phyloP scores from a whole-genome alignment of 1,140 invertebrate species.

The Protaetia brevitarsis region DNA sequence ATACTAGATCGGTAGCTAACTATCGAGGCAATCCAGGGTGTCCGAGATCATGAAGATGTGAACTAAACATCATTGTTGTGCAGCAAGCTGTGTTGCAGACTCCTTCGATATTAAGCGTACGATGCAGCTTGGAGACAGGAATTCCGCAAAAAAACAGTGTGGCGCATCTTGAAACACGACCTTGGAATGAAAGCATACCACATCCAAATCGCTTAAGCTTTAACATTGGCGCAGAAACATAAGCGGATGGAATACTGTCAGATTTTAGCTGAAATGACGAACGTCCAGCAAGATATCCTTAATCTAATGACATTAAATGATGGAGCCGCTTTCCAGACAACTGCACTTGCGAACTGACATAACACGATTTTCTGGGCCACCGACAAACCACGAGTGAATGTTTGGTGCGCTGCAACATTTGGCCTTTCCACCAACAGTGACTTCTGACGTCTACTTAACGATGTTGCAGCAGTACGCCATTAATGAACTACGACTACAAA shows the following conservation, averaged over 20 bases:
- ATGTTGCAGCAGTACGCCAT: slow-evolving; percentile 1
- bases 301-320: slow-evolving; percentile 1
- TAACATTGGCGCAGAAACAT: background rate
- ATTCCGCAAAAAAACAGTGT: background rate
- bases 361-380: background rate
- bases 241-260: background rate
- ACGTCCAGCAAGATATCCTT: background rate
- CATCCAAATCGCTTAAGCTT: too few species aligned
- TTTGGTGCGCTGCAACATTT: slow-evolving; percentile 1
- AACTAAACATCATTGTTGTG: too few species aligned
- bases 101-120: background rate
- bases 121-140: background rate
- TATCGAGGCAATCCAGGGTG: background rate
- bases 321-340: slow-evolving; percentile 22
- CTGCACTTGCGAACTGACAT: slow-evolving; percentile 18
- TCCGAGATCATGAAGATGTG: background rate
- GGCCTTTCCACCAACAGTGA: background rate
- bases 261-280: background rate
- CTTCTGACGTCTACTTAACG: background rate
- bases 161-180: too few species aligned
- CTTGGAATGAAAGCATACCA: too few species aligned
- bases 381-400: slow-evolving; percentile 11
- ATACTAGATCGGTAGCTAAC: background rate
- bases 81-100: background rate
- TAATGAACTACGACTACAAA: background rate